Conservation (phyloP, 2,797 vertebrate genomes). For the Miopithecus talapoin region DNA sequence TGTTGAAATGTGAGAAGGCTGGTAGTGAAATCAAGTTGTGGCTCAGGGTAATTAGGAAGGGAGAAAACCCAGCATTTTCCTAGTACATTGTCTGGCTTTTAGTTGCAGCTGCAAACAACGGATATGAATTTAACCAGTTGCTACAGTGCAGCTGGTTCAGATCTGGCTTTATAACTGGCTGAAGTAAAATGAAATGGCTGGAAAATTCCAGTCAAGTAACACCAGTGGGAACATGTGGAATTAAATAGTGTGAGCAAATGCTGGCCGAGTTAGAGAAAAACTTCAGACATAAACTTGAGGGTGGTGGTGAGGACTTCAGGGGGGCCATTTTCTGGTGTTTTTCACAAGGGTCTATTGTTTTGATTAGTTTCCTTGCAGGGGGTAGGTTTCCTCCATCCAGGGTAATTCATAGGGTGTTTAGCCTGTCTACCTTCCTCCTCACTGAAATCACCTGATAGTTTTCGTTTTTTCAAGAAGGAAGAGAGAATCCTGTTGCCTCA, state of each 20-base stretch:
- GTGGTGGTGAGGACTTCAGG: background rate
- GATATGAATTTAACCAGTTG: constrained; percentile 66
- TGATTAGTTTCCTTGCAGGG: constrained; percentile 42
- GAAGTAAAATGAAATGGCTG: constrained; percentile 66
- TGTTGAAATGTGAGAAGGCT: constrained; percentile 71
- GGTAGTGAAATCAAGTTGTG: constrained; percentile 55
- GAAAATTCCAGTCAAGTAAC: constrained; percentile 77
- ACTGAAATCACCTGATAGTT: constrained; percentile 45
- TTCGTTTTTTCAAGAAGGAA: constrained; percentile 21
- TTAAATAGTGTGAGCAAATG: constrained; percentile 69
- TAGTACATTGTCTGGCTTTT: constrained; percentile 58
- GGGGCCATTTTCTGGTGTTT: constrained; percentile 41
- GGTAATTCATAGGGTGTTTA: background rate
- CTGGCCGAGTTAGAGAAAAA: background rate
- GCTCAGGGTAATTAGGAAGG: constrained; percentile 59
- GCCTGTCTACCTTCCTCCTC: constrained; percentile 21
- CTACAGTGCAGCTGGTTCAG: constrained; percentile 64
- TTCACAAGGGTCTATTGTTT: constrained; percentile 67
- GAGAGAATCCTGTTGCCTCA: constrained; percentile 27
- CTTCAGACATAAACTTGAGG: constrained; percentile 29
- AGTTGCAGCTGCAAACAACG: constrained; percentile 59
- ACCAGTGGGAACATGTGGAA: constrained; percentile 65
- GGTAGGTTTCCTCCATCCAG: background rate
- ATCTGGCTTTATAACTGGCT: constrained; percentile 71
- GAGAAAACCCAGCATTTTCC: constrained; percentile 56